Evolutionary conservation across 2,888 invertebrate species (phyloP), one percentile per base, ranked within the genome.

Genomic region (Cistogaster globosa): DNA sequence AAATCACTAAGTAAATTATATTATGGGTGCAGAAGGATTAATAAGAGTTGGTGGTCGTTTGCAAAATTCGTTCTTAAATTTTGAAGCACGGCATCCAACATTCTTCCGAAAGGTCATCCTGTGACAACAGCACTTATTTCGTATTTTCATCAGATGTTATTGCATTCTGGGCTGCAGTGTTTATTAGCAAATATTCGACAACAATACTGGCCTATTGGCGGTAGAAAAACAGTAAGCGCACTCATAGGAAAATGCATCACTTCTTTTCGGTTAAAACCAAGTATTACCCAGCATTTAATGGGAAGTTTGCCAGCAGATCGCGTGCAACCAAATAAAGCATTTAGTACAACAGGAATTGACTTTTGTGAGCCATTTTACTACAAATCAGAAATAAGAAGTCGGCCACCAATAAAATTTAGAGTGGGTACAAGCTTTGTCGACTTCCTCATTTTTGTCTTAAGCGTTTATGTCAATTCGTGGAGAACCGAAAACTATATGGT

Each of bases 391-490:
- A 36, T 84, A 42, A 71, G 82, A 38, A 84, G 22, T 67, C 79
- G 63, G 11, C 42, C 75, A 9, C 81, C 81, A 5, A 51, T 71
- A n/a, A 80, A 83, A 60, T 77, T n/a, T 87, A 12, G 84, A 87
- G 14, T 12, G 86, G 16, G 86, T 85, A 7, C 60, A 72, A 32
- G 87, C 86, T 65, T 68, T 87, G 38, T 84, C 84, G 0, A 87
- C 87, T 57, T 87, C 14, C 72, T 75, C 2, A n/a, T n/a, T n/a
- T n/a, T n/a, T 62, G 84, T 0, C 57, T 88, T 12, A 77, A 83
- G 16, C 80, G 79, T 86, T 87, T 36, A 74, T 86, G 3, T 85
- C 62, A 16, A 67, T 78, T 18, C 74, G 84, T 14, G 82, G 86
- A 1, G 82, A 76, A 51, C 87, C n/a, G n/a, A n/a, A n/a, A n/a